Evolutionary conservation across 1,140 invertebrate species (phyloP), one percentile per base, ranked within the genome.

Genomic region (Drosophila persimilis): DNA sequence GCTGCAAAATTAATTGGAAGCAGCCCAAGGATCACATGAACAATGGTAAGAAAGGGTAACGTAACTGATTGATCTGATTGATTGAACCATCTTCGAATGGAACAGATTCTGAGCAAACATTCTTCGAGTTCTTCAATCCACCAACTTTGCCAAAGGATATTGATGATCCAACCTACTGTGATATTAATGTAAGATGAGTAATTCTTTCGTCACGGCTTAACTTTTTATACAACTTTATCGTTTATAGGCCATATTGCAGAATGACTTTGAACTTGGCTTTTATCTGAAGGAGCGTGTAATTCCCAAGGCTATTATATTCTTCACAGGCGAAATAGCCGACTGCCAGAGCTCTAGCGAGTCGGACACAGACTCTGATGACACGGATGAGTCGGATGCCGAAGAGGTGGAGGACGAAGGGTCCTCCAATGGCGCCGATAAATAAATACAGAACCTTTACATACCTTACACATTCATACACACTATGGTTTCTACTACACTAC

Each of bases 101-200:
- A 77, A 2, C 52, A 75, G 47, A 50, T 72, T 4, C 75, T 97
- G 2, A 39, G 11, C 35, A 39, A 39, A 39, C 35, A 13, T 99
- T 99, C 92, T 99, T 99, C 92, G 98, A 98, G 90, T 99, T 98
- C 93, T 99, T 99, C 92, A 94, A 92, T 75, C 97, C 97, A 57
- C 97, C 97, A 65, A 77, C n/a, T 50, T 44, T 90, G 15, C 89
- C 86, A 0, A 75, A 77, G 0, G 77, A 90, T 35, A 35, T 53
- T 0, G 71, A 84, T 0, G 80, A 90, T 72, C 59, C 73, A 1
- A 69, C 74, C 11, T 90, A 77, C 48, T 54, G 66, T 24, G 90
- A 90, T 26, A 77, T 91, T 39, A 91, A 91, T 66, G 90, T 90
- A 61, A 81, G 80, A 57, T 47, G 1, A 0, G 3, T n/a, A 3